Percentiles rank a stretch among this genome's conserved stretches.
phyloP scores from a whole-genome alignment of 2,888 invertebrate genomes.

The Leistus spinibarbis region DNA sequence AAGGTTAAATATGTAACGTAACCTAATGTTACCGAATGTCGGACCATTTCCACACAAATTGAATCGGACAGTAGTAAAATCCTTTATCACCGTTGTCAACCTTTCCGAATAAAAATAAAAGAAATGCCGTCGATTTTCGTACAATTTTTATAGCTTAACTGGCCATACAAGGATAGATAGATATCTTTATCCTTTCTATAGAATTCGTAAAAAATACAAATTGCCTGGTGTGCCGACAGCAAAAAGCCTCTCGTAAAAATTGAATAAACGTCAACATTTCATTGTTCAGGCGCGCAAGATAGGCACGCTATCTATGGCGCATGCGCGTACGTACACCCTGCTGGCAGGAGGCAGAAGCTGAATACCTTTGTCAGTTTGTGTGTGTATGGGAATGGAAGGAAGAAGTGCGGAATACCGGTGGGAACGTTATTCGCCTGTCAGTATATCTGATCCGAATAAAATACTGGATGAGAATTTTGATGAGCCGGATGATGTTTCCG shows the following conservation, averaged over 20 bases:
- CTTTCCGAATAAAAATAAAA: background rate
- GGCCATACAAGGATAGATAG: background rate
- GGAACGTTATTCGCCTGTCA: conserved; percentile 13
- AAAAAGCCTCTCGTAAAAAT: conserved; percentile 5
- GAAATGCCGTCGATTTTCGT: background rate
- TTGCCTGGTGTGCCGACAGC: background rate
- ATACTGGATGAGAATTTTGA: conserved; percentile 17
- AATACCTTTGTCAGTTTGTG: background rate
- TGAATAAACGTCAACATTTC: conserved; percentile 17
- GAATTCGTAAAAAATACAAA: conserved; percentile 2
- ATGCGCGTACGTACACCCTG: background rate
- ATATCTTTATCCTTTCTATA: background rate
- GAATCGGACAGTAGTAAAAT: background rate
- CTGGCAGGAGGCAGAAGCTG: background rate
- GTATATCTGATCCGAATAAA: conserved; percentile 21
- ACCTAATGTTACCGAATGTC: background rate
- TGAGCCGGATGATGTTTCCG: conserved; percentile 6
- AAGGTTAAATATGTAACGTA: background rate
- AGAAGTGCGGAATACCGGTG: background rate
- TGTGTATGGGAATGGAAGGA: background rate
- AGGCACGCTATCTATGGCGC: background rate
- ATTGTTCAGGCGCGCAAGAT: background rate
- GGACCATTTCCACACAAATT: background rate
- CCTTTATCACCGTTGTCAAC: background rate
- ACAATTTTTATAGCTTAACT: background rate